Evolutionary conservation across 1,140 invertebrate genomes (phyloP).

Genomic region (Drosophila leontia): DNA sequence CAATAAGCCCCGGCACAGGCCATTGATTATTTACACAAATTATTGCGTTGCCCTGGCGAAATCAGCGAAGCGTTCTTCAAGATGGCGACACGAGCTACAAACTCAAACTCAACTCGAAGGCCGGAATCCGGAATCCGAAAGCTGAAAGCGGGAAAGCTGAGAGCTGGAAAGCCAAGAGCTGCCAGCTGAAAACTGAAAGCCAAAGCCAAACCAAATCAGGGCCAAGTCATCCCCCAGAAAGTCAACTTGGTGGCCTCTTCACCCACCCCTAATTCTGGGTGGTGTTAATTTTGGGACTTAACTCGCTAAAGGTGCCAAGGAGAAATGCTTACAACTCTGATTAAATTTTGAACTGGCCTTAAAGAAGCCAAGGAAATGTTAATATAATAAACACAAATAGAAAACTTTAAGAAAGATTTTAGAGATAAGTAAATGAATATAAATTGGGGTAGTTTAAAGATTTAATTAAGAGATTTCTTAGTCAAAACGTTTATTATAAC

Average conservation of each 20-base stretch:
- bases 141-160: conserved; percentile 2
- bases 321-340: conserved; percentile 14
- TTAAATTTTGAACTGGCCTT: conserved; percentile 14
- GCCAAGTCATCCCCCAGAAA: conserved; percentile 33
- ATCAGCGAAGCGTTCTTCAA: conserved; percentile 51
- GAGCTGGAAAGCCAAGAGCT: background rate
- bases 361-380: background rate
- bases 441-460: background rate
- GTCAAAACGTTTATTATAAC: no score
- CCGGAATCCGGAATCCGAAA: conserved; percentile 4
- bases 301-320: conserved; percentile 35
- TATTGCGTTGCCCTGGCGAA: conserved; percentile 63
- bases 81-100: conserved; percentile 54
- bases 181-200: conserved; percentile 7
- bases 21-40: conserved; percentile 70
- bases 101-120: conserved; percentile 36
- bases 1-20: conserved; percentile 44
- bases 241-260: background rate
- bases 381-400: background rate
- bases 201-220: conserved; percentile 43
- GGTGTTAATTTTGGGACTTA: conserved; percentile 55
- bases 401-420: background rate
- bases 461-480: background rate
- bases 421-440: background rate
- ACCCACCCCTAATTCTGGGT: background rate